phyloP scores from a whole-genome alignment of 2,113 vertebrate genomes.

The Gobio gobio region DNA sequence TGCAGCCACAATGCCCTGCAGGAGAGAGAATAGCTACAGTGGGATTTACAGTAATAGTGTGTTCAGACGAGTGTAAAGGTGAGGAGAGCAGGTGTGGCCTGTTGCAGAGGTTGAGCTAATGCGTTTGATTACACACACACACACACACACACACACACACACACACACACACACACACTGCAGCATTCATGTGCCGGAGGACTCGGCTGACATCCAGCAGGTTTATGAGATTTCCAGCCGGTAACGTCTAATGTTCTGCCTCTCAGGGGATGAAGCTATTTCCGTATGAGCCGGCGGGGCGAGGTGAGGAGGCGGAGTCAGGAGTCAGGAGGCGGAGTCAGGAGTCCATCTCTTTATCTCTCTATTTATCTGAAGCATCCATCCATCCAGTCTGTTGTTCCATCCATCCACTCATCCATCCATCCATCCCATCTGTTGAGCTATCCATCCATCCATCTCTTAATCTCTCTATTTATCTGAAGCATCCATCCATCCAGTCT shows the following conservation, averaged over 20 bases:
- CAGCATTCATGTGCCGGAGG: slow-evolving; percentile 55
- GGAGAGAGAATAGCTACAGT: neutral
- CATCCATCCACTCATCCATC: no score
- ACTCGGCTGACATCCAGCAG: slow-evolving; percentile 26
- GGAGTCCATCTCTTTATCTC: no score
- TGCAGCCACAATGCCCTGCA: slow-evolving; percentile 1
- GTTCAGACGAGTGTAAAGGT: slow-evolving; percentile 36
- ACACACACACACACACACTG: slow-evolving; percentile 16
- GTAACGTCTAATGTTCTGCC: slow-evolving; percentile 45
- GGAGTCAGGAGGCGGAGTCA: neutral
- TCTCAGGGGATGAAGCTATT: slow-evolving; percentile 52
- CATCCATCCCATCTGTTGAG: no score
- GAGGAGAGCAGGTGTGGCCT: neutral
- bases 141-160: no score
- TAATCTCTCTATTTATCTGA: no score
- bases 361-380: no score
- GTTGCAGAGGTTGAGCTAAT: neutral
- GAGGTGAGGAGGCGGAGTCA: slow-evolving; percentile 23
- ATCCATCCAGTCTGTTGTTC: no score
- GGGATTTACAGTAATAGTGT: neutral
- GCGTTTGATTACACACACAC: no score
- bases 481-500: neutral
- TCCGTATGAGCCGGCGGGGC: slow-evolving; percentile 51
- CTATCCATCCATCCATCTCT: no score
- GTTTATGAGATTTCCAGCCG: slow-evolving; percentile 42